phyloP scores from a whole-genome alignment of 2,888 invertebrate genomes.

The Osmoderma eremita region DNA sequence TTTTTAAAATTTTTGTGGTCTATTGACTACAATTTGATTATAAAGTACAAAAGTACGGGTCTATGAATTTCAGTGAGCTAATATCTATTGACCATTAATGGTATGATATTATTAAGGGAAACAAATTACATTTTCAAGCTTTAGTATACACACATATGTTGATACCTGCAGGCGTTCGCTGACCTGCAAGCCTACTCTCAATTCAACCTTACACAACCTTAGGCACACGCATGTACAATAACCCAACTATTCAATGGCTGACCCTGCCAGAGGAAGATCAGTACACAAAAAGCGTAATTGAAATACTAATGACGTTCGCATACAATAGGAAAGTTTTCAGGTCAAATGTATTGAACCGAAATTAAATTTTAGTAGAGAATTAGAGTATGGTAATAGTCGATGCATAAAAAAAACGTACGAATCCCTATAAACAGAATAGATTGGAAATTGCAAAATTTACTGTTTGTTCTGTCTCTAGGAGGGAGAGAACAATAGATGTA shows the following conservation, averaged over 20 bases:
- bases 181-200: constrained; percentile 11
- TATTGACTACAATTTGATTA: too few relatives aligned
- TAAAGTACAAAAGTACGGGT: too few relatives aligned
- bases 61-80: constrained; percentile 16
- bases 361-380: constrained; percentile 28
- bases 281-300: constrained; percentile 31
- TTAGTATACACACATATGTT: background rate
- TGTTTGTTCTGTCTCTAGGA: background rate
- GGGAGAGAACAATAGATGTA: too few relatives aligned
- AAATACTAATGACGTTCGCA: constrained; percentile 34
- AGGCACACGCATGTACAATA: too few relatives aligned
- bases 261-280: background rate
- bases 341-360: constrained; percentile 30
- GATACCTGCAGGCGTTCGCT: background rate
- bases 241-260: constrained; percentile 8
- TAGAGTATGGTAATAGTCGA: background rate
- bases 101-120: constrained; percentile 25
- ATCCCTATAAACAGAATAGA: background rate
- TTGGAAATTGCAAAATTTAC: constrained; percentile 18
- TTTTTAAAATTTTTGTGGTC: too few relatives aligned
- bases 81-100: constrained; percentile 26
- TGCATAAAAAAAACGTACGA: background rate
- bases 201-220: background rate
- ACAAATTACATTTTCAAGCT: constrained; percentile 24
- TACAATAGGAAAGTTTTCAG: constrained; percentile 32